These are phyloP conservation scores for Eonycteris spelaea DNA, from an alignment of 2,113 vertebrate genomes.

Conservation along the genomic window DNA sequence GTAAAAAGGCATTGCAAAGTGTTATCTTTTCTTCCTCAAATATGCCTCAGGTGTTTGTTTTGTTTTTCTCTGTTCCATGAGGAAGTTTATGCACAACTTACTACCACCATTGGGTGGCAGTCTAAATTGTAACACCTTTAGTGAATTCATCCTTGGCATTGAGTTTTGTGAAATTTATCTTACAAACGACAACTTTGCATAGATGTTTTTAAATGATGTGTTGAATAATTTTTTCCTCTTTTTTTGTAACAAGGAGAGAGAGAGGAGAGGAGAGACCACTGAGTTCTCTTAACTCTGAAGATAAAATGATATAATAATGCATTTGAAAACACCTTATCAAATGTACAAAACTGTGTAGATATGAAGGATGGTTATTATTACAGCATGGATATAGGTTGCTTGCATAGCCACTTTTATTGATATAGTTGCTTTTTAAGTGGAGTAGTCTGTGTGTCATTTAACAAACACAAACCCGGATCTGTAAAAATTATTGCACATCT, in stretches of 20 bases:
- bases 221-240: constrained; percentile 7
- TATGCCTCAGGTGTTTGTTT: background rate
- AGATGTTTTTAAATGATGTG: constrained; percentile 37
- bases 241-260: background rate
- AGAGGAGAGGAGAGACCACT: no score
- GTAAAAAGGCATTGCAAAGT: background rate
- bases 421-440: constrained; percentile 35
- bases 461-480: background rate
- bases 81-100: background rate
- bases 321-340: background rate
- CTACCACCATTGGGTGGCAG: constrained; percentile 15
- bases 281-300: background rate
- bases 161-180: background rate
- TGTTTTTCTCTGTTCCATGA: background rate
- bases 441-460: background rate
- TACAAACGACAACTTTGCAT: background rate
- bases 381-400: background rate
- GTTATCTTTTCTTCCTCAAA: background rate
- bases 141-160: background rate
- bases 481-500: background rate
- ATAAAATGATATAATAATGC: background rate
- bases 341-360: constrained; percentile 7
- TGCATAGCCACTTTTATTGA: constrained; percentile 25
- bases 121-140: background rate
- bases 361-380: background rate